A percentile compares a stretch with the other conserved stretches of the same genome.
Evolutionary conservation across 2,113 vertebrate genomes (phyloP).

Genomic region (Phoxinus phoxinus): DNA sequence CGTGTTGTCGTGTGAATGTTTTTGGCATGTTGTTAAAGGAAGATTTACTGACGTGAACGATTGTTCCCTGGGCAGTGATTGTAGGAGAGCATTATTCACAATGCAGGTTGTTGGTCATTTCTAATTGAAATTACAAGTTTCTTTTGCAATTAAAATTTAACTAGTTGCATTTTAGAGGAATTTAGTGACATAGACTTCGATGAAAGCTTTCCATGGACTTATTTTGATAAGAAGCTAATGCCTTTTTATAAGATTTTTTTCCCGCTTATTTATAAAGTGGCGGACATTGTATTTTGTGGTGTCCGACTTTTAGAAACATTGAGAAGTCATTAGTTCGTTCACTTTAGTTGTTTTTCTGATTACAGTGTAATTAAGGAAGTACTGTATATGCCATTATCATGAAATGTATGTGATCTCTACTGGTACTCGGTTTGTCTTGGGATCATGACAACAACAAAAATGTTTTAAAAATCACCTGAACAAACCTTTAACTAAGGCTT

Average conservation of each 20-base stretch:
- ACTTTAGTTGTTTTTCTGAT: conserved; percentile 58
- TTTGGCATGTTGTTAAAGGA: conserved; percentile 76
- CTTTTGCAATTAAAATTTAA: background rate
- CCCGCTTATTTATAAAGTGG: conserved; percentile 62
- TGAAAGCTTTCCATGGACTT: conserved; percentile 58
- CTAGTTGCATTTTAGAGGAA: background rate
- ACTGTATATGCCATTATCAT: conserved; percentile 71
- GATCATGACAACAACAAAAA: conserved; percentile 54
- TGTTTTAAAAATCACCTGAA: background rate
- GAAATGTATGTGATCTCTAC: conserved; percentile 68
- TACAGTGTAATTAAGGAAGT: conserved; percentile 64
- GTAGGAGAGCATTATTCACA: conserved; percentile 84
- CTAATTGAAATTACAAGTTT: background rate
- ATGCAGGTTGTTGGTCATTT: conserved; percentile 67
- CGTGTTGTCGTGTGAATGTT: conserved; percentile 88
- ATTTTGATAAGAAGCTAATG: conserved; percentile 54
- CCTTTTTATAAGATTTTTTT: conserved; percentile 51
- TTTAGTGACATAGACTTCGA: background rate
- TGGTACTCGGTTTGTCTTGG: conserved; percentile 67
- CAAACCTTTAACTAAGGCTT: conserved; percentile 51
- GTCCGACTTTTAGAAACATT: conserved; percentile 61
- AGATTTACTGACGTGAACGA: conserved; percentile 81
- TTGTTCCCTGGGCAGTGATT: conserved; percentile 93
- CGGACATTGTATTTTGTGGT: conserved; percentile 60
- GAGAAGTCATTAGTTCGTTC: conserved; percentile 53